phyloP scores from a whole-genome alignment of 2,888 invertebrate genomes.

The Tuta absoluta region DNA sequence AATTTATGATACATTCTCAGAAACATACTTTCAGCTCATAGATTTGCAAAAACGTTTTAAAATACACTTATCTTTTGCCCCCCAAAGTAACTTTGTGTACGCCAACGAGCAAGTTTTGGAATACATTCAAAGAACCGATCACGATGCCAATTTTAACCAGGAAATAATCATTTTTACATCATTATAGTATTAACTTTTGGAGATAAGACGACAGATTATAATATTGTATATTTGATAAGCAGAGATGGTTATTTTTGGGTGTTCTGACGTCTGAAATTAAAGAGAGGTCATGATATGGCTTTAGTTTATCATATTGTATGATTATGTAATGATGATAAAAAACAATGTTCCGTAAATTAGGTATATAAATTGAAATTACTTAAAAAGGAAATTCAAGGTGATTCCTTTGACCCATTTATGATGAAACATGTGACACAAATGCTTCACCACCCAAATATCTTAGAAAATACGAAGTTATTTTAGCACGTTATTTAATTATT shows the following conservation, averaged over 20 bases:
- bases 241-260: constrained; percentile 20
- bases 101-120: constrained; percentile 10
- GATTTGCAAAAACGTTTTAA: not conserved
- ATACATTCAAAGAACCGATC: constrained; percentile 23
- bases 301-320: not conserved
- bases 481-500: too few species aligned
- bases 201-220: constrained; percentile 16
- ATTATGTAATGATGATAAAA: not conserved
- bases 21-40: not conserved
- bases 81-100: constrained; percentile 22
- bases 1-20: constrained; percentile 19
- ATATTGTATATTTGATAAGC: constrained; percentile 18
- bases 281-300: constrained; percentile 11
- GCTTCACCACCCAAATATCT: too few species aligned
- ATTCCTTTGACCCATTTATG: too few species aligned
- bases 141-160: constrained; percentile 17
- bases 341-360: not conserved
- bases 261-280: constrained; percentile 21
- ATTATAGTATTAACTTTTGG: constrained; percentile 17
- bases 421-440: too few species aligned
- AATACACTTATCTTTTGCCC: constrained; percentile 16
- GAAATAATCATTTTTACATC: not conserved
- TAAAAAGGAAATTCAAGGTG: not conserved
- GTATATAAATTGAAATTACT: not conserved
- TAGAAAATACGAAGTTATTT: too few species aligned